A percentile compares a stretch with the other conserved stretches of the same genome.
These are phyloP conservation scores for Tupaia chinensis DNA, from an alignment of 2,113 vertebrate genomes.

Conservation along the genomic window DNA sequence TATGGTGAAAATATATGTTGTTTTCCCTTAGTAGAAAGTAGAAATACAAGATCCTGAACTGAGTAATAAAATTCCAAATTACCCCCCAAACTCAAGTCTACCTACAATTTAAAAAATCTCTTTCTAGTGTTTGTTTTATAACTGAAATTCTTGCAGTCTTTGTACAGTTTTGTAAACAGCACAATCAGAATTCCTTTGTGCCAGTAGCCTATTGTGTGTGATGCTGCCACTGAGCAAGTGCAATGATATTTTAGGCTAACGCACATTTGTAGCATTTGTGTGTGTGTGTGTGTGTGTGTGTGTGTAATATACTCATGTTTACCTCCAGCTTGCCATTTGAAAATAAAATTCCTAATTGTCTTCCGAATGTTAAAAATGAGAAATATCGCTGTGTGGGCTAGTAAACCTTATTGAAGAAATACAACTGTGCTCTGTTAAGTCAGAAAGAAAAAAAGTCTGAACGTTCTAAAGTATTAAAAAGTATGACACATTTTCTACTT, in stretches of 20 bases:
- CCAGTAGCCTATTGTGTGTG: constrained; percentile 81
- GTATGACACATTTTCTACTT: not conserved
- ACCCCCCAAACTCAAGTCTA: not conserved
- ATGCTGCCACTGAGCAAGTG: constrained; percentile 76
- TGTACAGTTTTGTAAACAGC: constrained; percentile 77
- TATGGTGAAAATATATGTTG: constrained; percentile 57
- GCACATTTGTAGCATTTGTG: not conserved
- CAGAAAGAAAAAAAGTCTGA: not conserved
- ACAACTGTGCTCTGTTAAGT: not conserved
- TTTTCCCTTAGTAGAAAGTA: constrained; percentile 2
- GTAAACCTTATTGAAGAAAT: constrained; percentile 8
- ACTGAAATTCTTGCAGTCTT: constrained; percentile 55
- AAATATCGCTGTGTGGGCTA: not conserved
- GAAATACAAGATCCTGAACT: constrained; percentile 28
- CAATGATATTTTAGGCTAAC: constrained; percentile 37
- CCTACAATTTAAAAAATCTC: not conserved
- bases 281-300: not conserved
- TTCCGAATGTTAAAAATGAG: constrained; percentile 47
- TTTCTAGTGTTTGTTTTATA: constrained; percentile 35
- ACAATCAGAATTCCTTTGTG: constrained; percentile 85
- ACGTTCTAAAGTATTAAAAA: not conserved
- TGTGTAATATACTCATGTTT: not conserved
- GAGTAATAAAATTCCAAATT: not conserved
- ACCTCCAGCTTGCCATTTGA: constrained; percentile 1
- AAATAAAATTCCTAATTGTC: constrained; percentile 36